Evolutionary conservation across 2,113 vertebrate species (phyloP), one percentile per base, ranked within the genome.

Genomic region (Ailurus styani): DNA sequence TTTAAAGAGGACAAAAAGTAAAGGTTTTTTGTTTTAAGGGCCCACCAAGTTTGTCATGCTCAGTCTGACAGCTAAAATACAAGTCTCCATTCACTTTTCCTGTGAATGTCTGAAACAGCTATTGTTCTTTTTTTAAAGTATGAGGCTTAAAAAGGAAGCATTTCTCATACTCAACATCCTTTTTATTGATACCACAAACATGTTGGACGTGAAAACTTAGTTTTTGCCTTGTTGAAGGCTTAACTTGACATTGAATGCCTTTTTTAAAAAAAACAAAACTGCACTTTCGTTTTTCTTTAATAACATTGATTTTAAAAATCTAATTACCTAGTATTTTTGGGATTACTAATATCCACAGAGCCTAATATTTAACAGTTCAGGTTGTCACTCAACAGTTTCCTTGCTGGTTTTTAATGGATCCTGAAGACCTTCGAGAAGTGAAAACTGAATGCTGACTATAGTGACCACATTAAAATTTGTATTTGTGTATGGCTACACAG

Each of bases 1-100:
- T 98, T 98, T 96, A 97, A 97, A 98, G 97, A 97, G 98, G 87
- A 84, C 77, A 45, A 94, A 96, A 93, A 98, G 73, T 88, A 97
- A 97, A 93, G 42, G 8, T 94, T 62, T 98, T 98, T 73, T 97
- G 72, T 75, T 98, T 97, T 64, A 94, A 97, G 95, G 96, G 55
- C 90, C 97, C 95, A 79, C 93, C 96, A 96, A 95, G 85, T 97
- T 97, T 96, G 79, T 54, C 79, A n/a, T 91, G 87, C 89, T 96
- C 96, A 95, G 78, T 87, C 84, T 97, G 97, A 97, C 93, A 97
- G 95, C 79, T 96, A 87, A 97, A 96, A 95, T 95, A 84, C 90
- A 96, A 97, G 55, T 90, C 73, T 90, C 96, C 96, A 70, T 95
- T 97, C 96, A 94, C 83, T 96, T 97, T 97, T 96, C 95, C 93